These are phyloP conservation scores for Caerostris darwini DNA, from an alignment of 1,140 invertebrate species.

Conservation along the genomic window DNA sequence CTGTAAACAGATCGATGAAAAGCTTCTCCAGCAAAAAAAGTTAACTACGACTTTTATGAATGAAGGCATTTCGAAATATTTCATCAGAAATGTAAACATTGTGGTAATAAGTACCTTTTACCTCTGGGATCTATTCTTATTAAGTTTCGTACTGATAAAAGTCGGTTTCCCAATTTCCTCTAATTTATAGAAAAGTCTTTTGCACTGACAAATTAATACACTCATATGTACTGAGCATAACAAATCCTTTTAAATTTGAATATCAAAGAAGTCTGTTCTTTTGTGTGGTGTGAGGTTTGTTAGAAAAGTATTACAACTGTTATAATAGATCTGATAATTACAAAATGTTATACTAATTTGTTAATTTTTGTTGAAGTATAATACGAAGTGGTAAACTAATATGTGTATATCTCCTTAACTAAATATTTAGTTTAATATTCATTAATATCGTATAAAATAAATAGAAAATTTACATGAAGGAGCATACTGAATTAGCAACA, in stretches of 20 bases:
- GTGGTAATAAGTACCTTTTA: neutral
- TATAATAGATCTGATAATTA: too few species aligned
- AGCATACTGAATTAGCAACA: too few species aligned
- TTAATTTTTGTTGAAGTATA: too few species aligned
- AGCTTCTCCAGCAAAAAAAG: neutral
- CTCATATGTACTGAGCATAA: neutral
- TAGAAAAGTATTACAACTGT: too few species aligned
- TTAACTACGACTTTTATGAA: neutral
- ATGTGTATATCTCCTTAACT: too few species aligned
- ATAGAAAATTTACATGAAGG: too few species aligned
- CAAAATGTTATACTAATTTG: too few species aligned
- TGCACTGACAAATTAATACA: neutral
- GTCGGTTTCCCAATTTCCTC: neutral
- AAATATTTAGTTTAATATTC: too few species aligned
- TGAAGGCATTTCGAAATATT: neutral
- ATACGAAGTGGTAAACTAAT: too few species aligned
- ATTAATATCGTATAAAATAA: too few species aligned
- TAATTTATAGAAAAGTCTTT: neutral
- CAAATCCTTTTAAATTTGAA: neutral
- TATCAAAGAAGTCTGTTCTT: neutral
- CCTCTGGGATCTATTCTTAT: neutral
- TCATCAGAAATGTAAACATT: conserved; percentile 34
- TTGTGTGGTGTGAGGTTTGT: neutral
- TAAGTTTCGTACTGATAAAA: neutral
- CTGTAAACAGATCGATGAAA: neutral